phyloP scores from a whole-genome alignment of 2,797 vertebrate species.

The Mareca strepera region DNA sequence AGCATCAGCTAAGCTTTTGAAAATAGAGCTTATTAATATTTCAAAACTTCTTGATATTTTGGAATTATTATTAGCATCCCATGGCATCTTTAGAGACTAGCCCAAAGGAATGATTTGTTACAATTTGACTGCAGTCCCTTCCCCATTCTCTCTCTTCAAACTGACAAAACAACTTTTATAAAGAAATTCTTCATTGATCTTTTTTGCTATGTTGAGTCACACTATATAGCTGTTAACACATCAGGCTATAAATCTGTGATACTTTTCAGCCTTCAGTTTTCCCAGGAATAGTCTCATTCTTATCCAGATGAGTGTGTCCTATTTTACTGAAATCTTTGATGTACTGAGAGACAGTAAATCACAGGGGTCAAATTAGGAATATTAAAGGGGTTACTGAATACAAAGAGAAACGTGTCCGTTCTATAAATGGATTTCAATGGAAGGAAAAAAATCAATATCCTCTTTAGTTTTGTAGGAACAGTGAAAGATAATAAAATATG shows the following conservation, averaged over 20 bases:
- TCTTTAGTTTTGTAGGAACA: background rate
- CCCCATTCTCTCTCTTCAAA: background rate
- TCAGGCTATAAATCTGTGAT: background rate
- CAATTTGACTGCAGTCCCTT: background rate
- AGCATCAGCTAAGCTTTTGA: background rate
- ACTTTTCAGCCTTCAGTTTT: background rate
- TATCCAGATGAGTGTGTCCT: background rate
- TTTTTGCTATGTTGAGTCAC: background rate
- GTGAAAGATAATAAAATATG: background rate
- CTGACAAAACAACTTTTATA: background rate
- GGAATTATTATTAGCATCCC: conserved; percentile 9
- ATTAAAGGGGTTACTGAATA: background rate
- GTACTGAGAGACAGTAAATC: background rate
- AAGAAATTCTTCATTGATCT: background rate
- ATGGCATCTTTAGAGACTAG: background rate
- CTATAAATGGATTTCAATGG: background rate
- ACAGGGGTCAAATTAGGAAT: background rate
- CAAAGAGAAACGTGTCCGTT: background rate
- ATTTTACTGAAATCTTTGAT: background rate
- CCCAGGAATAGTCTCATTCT: background rate
- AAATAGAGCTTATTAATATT: conserved; percentile 1
- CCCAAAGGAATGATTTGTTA: background rate
- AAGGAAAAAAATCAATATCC: background rate
- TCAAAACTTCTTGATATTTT: background rate
- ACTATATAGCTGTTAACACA: background rate